A percentile compares a stretch with the other conserved stretches of the same genome.
phyloP scores from a whole-genome alignment of 2,113 vertebrate genomes.

The Prionailurus viverrinus region DNA sequence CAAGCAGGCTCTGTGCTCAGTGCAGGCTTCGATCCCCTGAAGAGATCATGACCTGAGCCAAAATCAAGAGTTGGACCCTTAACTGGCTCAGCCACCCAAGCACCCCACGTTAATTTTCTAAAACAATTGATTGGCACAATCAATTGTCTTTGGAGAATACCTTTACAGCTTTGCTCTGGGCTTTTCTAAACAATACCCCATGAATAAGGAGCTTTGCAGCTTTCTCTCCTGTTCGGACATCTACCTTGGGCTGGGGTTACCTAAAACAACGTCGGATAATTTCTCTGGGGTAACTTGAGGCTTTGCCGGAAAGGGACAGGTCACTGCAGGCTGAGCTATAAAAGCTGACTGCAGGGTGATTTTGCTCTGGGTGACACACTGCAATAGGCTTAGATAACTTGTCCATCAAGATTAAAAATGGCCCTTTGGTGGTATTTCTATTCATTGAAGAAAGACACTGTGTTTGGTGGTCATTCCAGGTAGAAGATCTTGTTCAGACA shows the following conservation, averaged over 20 bases:
- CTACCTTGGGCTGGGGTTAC: slow-evolving; percentile 26
- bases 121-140: slow-evolving; percentile 77
- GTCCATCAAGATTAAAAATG: slow-evolving; percentile 42
- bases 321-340: not conserved
- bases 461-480: not conserved
- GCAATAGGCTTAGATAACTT: not conserved
- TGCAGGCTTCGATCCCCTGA: no score
- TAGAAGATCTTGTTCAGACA: not conserved
- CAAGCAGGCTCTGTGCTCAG: no score
- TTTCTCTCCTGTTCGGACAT: slow-evolving; percentile 74
- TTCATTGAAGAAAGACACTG: not conserved
- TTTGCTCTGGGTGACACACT: not conserved
- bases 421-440: not conserved
- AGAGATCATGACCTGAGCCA: no score
- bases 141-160: slow-evolving; percentile 80
- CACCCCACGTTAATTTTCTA: slow-evolving; percentile 44
- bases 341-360: not conserved
- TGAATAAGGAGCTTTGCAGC: slow-evolving; percentile 78
- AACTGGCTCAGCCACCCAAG: no score
- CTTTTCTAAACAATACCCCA: slow-evolving; percentile 83
- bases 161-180: slow-evolving; percentile 81
- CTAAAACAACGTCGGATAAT: slow-evolving; percentile 58
- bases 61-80: no score
- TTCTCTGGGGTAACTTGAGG: slow-evolving; percentile 68
- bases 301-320: slow-evolving; percentile 18